Percentiles rank a stretch among this genome's conserved stretches.
Evolutionary conservation across 2,797 vertebrate genomes (phyloP).

Genomic region (Dryobates pubescens): DNA sequence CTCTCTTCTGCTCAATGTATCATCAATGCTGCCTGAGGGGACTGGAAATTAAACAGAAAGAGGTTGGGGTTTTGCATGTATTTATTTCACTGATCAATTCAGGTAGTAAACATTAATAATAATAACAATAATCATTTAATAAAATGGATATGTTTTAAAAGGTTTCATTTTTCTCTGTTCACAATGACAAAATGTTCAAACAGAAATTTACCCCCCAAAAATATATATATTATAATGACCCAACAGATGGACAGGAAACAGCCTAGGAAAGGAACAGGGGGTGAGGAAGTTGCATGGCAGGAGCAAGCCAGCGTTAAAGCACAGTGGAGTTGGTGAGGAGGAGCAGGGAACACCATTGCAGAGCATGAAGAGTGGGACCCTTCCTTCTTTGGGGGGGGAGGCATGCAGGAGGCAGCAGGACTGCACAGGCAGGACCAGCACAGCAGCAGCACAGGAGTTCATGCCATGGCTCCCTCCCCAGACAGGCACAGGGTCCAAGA

Average conservation of each 20-base stretch:
- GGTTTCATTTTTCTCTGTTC: slow-evolving; percentile 64
- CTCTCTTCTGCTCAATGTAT: neutral
- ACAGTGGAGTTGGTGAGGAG: neutral
- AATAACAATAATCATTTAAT: slow-evolving; percentile 70
- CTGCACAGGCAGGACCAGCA: slow-evolving; percentile 37
- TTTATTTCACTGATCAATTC: slow-evolving; percentile 77
- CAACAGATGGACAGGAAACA: slow-evolving; percentile 36
- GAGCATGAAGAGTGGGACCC: neutral
- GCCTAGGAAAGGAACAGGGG: slow-evolving; percentile 16
- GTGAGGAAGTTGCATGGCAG: slow-evolving; percentile 2
- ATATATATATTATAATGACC: slow-evolving; percentile 18
- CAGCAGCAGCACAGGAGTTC: neutral
- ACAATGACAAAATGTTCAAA: slow-evolving; percentile 72
- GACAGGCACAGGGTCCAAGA: neutral
- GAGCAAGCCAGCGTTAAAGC: slow-evolving; percentile 44
- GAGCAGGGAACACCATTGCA: neutral
- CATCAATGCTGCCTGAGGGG: neutral
- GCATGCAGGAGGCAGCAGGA: slow-evolving; percentile 32
- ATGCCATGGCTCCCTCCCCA: neutral
- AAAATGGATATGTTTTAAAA: slow-evolving; percentile 74
- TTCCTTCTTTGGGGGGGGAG: neutral
- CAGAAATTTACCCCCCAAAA: slow-evolving; percentile 68
- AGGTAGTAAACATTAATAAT: slow-evolving; percentile 76
- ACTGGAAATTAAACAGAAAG: slow-evolving; percentile 26
- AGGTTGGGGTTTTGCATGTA: neutral